phyloP scores from a whole-genome alignment of 2,888 invertebrate genomes.

The Mesopsocus fuscifrons region DNA sequence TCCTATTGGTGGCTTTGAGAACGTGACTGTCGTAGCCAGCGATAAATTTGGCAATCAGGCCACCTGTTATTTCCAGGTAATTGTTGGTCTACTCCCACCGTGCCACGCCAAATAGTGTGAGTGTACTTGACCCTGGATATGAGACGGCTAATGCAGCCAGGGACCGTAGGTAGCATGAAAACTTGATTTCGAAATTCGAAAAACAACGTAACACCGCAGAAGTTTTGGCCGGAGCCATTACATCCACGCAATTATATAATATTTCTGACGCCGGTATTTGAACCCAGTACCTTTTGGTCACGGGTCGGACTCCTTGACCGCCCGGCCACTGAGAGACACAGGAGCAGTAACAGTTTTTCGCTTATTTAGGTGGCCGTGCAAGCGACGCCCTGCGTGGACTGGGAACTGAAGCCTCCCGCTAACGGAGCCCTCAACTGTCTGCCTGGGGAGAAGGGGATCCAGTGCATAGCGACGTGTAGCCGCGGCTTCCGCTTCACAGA shows the following conservation, averaged over 20 bases:
- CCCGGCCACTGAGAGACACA: too few species aligned
- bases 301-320: too few species aligned
- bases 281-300: too few species aligned
- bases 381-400: slow-evolving; percentile 85
- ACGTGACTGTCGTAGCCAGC: slow-evolving; percentile 75
- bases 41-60: slow-evolving; percentile 79
- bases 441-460: slow-evolving; percentile 56
- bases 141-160: too few species aligned
- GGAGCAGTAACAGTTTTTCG: too few species aligned
- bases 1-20: slow-evolving; percentile 71
- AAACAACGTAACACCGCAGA: too few species aligned
- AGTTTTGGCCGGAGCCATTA: too few species aligned
- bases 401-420: slow-evolving; percentile 78
- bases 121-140: too few species aligned
- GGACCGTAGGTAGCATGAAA: too few species aligned
- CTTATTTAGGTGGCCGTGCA: slow-evolving; percentile 77
- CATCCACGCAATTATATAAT: too few species aligned
- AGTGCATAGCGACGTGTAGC: slow-evolving; percentile 79
- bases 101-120: not conserved
- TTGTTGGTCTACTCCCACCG: slow-evolving; percentile 9
- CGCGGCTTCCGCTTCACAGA: slow-evolving; percentile 80
- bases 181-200: too few species aligned
- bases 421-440: slow-evolving; percentile 77
- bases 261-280: too few species aligned
- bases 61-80: slow-evolving; percentile 77